phyloP scores from a whole-genome alignment of 2,888 invertebrate species.

The Candidula unifasciata region DNA sequence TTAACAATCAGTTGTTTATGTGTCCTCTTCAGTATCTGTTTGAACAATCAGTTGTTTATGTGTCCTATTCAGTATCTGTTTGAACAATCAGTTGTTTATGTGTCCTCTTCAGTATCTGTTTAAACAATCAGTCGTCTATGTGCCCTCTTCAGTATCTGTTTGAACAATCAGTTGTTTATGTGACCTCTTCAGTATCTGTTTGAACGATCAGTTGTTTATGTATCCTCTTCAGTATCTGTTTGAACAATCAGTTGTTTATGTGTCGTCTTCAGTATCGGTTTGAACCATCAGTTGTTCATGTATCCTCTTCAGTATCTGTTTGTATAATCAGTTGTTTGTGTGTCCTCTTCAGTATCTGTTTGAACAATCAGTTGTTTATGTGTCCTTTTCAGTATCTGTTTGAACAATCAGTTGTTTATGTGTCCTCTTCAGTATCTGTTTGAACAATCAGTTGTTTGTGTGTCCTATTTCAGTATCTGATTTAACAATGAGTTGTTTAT shows the following conservation, averaged over 20 bases:
- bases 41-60: neutral
- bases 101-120: neutral
- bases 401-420: no score
- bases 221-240: no score
- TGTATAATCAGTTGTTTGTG: no score
- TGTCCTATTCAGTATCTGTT: slow-evolving; percentile 82
- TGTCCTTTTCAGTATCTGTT: no score
- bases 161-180: slow-evolving; percentile 83
- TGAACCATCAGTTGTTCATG: no score
- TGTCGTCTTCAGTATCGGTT: no score
- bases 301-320: no score
- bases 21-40: neutral
- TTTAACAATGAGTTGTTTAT: neutral
- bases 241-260: no score
- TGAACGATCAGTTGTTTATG: no score
- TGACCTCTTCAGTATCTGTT: no score
- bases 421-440: neutral
- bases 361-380: no score
- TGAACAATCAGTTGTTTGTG: neutral
- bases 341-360: no score
- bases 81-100: slow-evolving; percentile 31
- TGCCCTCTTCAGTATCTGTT: slow-evolving; percentile 82
- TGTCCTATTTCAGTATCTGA: neutral
- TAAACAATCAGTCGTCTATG: neutral
- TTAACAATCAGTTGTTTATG: slow-evolving; percentile 1